phyloP scores from a whole-genome alignment of 2,113 vertebrate species.

The Rhabdomys dilectus region DNA sequence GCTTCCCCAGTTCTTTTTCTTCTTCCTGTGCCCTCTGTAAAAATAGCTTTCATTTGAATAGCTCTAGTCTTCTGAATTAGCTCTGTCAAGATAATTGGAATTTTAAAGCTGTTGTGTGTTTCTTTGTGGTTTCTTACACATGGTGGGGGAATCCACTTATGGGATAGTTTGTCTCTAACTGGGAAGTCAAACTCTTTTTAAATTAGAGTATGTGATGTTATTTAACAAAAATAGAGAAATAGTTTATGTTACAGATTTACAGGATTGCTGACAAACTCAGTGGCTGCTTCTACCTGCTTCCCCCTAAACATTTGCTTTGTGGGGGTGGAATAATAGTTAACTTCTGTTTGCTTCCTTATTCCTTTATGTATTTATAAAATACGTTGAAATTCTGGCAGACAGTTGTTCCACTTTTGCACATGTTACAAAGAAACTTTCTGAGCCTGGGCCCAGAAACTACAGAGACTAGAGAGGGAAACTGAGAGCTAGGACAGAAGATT shows the following conservation, averaged over 20 bases:
- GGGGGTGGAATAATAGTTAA: not conserved
- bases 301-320: not conserved
- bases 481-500: not conserved
- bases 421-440: not conserved
- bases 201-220: not conserved
- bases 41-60: not conserved
- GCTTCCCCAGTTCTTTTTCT: not conserved
- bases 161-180: not conserved
- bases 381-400: not conserved
- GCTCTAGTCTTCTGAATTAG: slow-evolving; percentile 9
- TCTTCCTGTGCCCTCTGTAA: not conserved
- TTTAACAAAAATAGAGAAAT: slow-evolving; percentile 38
- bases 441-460: not conserved
- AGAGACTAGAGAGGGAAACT: not conserved
- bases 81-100: slow-evolving; percentile 2
- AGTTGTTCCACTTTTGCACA: not conserved
- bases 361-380: not conserved
- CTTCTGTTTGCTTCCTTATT: not conserved
- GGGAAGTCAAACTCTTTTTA: slow-evolving; percentile 10
- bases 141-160: slow-evolving; percentile 20
- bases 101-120: not conserved
- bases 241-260: not conserved
- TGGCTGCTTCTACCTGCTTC: not conserved
- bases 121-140: slow-evolving; percentile 34
- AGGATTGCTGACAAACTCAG: not conserved